Conservation (phyloP, 1,140 invertebrate species). For the Olivierus martensii region DNA sequence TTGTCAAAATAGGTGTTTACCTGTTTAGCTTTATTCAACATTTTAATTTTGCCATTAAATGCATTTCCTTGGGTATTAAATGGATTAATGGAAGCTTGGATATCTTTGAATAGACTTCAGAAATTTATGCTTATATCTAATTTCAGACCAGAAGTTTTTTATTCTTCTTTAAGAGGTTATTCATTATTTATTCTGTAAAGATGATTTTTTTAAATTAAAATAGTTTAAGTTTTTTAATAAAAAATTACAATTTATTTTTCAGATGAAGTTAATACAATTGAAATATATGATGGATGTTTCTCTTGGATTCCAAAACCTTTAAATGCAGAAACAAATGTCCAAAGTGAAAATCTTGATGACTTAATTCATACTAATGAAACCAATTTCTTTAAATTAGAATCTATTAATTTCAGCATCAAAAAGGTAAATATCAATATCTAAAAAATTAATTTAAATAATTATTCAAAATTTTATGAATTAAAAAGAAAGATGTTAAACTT, state of each 20-base stretch:
- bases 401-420: conserved; percentile 21
- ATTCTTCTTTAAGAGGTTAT: conserved; percentile 17
- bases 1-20: conserved; percentile 88
- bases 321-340: background rate
- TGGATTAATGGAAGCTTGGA: conserved; percentile 52
- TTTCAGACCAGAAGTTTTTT: conserved; percentile 39
- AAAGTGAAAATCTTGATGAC: background rate
- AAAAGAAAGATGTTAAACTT: too few species aligned
- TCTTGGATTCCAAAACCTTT: background rate
- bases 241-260: background rate
- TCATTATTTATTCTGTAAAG: background rate
- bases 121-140: conserved; percentile 52
- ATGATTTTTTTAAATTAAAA: background rate
- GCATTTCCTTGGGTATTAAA: conserved; percentile 98
- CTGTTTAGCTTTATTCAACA: conserved; percentile 83
- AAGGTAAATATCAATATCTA: conserved; percentile 18
- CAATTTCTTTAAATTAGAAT: conserved; percentile 13
- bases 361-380: background rate
- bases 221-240: background rate
- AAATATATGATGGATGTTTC: conserved; percentile 4
- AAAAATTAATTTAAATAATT: too few species aligned
- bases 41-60: conserved; percentile 91
- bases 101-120: conserved; percentile 64
- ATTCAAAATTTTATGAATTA: too few species aligned
- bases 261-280: conserved; percentile 1